Percentiles rank a stretch among this genome's conserved stretches.
phyloP scores from a whole-genome alignment of 1,140 invertebrate species.

The Calycopis cecrops region DNA sequence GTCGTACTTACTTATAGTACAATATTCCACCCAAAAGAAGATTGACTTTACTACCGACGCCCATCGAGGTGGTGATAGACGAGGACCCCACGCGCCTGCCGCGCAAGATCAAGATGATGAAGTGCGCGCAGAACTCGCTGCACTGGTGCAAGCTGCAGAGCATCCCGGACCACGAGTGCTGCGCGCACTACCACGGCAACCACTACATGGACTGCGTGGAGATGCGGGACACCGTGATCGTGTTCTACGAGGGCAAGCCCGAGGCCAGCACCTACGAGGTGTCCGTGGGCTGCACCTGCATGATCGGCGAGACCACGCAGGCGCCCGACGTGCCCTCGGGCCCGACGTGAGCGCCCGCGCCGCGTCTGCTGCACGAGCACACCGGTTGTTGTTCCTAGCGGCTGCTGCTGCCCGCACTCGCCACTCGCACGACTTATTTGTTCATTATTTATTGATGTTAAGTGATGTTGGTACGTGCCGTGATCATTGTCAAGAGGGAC shows the following conservation, averaged over 20 bases:
- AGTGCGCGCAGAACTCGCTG: constrained; percentile 38
- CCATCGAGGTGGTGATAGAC: constrained; percentile 43
- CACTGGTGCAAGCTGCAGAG: constrained; percentile 37
- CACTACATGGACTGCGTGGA: constrained; percentile 48
- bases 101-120: constrained; percentile 50
- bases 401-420: too few species aligned
- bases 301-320: constrained; percentile 33
- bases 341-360: constrained; percentile 14
- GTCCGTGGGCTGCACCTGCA: constrained; percentile 55
- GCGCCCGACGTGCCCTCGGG: constrained; percentile 19
- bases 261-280: constrained; percentile 31
- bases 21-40: too few species aligned
- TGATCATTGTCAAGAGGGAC: too few species aligned
- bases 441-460: too few species aligned
- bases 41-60: too few species aligned
- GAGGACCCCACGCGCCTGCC: constrained; percentile 42
- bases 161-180: constrained; percentile 43
- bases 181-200: constrained; percentile 33
- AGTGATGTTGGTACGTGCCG: too few species aligned
- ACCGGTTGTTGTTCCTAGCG: too few species aligned
- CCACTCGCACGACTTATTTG: too few species aligned
- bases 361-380: not conserved
- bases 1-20: too few species aligned
- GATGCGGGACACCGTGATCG: constrained; percentile 49
- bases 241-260: constrained; percentile 34